Percentiles rank a stretch among this genome's conserved stretches.
phyloP scores from a whole-genome alignment of 2,113 vertebrate genomes.

The Chrysemys picta region DNA sequence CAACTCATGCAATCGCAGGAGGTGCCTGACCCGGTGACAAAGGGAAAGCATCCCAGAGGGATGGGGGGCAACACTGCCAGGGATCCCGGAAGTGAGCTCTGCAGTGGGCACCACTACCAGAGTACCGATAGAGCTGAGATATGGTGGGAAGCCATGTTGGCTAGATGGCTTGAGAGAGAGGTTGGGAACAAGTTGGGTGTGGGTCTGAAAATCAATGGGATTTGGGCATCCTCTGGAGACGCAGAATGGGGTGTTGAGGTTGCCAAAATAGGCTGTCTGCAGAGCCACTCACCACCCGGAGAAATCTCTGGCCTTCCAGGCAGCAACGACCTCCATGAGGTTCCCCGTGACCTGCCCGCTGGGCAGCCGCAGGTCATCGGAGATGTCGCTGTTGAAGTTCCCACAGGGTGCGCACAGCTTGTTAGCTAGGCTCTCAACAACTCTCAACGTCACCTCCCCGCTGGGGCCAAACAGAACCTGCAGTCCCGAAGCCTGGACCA shows the following conservation, averaged over 20 bases:
- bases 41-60: not conserved
- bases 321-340: constrained; percentile 56
- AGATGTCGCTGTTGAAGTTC: constrained; percentile 71
- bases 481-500: constrained; percentile 56
- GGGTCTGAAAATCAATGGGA: too few species aligned
- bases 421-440: constrained; percentile 42
- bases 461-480: constrained; percentile 66
- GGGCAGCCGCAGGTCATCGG: constrained; percentile 72
- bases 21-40: not conserved
- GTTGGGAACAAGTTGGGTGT: too few species aligned
- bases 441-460: constrained; percentile 61
- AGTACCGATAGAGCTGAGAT: too few species aligned
- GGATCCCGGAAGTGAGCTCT: too few species aligned
- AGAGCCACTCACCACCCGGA: not conserved
- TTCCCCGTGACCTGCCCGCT: constrained; percentile 46
- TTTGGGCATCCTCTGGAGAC: too few species aligned
- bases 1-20: not conserved
- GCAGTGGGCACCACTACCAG: too few species aligned
- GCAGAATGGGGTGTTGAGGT: too few species aligned
- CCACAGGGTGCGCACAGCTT: constrained; percentile 74
- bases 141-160: not conserved
- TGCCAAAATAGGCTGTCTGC: too few species aligned
- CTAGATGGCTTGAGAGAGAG: not conserved
- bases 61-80: not conserved
- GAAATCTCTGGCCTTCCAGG: constrained; percentile 67